Conservation (phyloP, 2,888 invertebrate species). For the Germaria angustata region DNA sequence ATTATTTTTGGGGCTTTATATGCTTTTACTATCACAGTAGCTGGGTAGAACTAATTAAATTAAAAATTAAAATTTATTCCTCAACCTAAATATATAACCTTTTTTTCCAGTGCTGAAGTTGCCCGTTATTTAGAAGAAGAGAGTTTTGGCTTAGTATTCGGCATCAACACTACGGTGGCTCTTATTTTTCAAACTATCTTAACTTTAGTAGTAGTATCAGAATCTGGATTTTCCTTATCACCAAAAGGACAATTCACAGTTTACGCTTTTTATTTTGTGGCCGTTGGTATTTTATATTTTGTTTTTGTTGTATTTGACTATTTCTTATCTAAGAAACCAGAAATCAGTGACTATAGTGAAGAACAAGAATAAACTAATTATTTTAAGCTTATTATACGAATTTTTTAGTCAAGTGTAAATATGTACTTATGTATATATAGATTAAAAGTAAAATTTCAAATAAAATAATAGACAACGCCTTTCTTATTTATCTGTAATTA, state of each 20-base stretch:
- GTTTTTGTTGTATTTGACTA: conserved; percentile 73
- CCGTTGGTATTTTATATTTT: conserved; percentile 74
- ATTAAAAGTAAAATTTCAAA: no score
- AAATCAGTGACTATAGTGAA: background rate
- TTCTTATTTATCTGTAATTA: no score
- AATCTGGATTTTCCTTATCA: conserved; percentile 73
- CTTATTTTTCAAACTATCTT: conserved; percentile 88
- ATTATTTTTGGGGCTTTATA: conserved; percentile 88
- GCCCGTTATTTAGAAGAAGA: conserved; percentile 90
- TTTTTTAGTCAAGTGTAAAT: background rate
- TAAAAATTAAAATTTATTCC: background rate
- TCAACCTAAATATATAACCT: background rate
- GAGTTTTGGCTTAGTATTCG: conserved; percentile 94
- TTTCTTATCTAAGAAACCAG: conserved; percentile 59
- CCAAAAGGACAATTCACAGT: conserved; percentile 76
- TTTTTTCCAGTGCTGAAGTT: conserved; percentile 87
- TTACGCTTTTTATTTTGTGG: conserved; percentile 78
- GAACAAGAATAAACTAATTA: conserved; percentile 24
- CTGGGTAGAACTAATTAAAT: conserved; percentile 71
- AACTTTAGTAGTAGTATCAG: conserved; percentile 81
- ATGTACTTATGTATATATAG: no score
- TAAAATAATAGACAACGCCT: no score
- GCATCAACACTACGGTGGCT: conserved; percentile 91
- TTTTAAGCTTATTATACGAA: background rate
- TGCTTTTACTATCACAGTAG: conserved; percentile 82